phyloP scores from a whole-genome alignment of 1,140 invertebrate genomes.

The Phymastichus coffea region DNA sequence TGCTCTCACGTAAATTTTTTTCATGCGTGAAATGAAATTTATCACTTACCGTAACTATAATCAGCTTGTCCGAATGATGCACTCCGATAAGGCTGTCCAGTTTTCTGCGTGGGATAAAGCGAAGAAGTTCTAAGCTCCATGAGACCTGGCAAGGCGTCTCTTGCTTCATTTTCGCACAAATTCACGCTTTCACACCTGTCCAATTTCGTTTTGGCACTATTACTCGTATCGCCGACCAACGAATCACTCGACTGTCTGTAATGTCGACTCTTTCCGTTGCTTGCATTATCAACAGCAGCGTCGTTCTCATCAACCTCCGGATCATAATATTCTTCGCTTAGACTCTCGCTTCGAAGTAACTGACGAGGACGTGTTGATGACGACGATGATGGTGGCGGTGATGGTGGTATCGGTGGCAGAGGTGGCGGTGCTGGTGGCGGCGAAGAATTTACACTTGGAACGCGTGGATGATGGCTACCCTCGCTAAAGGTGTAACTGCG shows the following conservation, averaged over 20 bases:
- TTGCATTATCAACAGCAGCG: neutral
- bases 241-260: conserved; percentile 49
- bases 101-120: conserved; percentile 34
- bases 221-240: conserved; percentile 42
- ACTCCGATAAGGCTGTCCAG: conserved; percentile 65
- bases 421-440: neutral
- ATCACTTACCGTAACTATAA: conserved; percentile 53
- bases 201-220: neutral
- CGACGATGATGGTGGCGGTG: conserved; percentile 23
- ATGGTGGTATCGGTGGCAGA: conserved; percentile 19
- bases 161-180: conserved; percentile 39
- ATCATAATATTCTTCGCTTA: conserved; percentile 42
- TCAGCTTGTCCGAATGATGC: conserved; percentile 84
- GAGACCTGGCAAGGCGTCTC: conserved; percentile 39
- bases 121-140: conserved; percentile 51
- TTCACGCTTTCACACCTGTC: neutral
- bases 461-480: conserved; percentile 25
- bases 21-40: too few species aligned
- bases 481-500: conserved; percentile 46
- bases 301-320: conserved; percentile 27
- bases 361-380: conserved; percentile 14
- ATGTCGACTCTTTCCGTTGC: conserved; percentile 29
- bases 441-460: neutral
- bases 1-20: too few species aligned
- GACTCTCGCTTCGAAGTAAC: conserved; percentile 44